Evolutionary conservation across 1,140 invertebrate genomes (phyloP).

Genomic region (Paramacrobiotus metropolitanus): DNA sequence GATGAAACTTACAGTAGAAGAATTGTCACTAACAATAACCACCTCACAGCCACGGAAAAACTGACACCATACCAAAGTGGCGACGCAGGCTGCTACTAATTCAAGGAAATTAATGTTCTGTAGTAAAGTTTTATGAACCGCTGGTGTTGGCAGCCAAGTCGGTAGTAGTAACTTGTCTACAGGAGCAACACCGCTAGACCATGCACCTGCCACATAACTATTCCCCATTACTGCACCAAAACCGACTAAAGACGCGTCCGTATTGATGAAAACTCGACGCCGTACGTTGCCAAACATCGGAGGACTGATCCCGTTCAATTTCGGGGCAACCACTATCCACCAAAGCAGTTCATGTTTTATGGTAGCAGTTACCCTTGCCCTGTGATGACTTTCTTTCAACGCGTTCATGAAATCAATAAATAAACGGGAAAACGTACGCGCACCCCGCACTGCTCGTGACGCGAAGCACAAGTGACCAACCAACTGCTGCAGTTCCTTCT

Average conservation of each 20-base stretch:
- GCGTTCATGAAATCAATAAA: neutral
- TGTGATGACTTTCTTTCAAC: neutral
- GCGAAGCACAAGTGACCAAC: neutral
- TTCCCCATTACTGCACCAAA: neutral
- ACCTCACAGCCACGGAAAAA: no score
- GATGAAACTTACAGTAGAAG: no score
- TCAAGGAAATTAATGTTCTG: no score
- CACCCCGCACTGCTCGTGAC: neutral
- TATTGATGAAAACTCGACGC: neutral
- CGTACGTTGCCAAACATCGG: neutral
- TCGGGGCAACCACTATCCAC: neutral
- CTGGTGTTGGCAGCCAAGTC: no score
- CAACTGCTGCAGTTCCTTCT: neutral
- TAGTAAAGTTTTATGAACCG: no score
- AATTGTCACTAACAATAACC: no score
- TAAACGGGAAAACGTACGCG: neutral
- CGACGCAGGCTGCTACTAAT: no score
- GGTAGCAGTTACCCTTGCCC: neutral
- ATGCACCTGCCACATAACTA: no score
- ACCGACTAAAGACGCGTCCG: neutral
- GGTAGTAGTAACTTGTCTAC: no score
- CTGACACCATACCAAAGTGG: no score
- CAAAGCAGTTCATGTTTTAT: neutral
- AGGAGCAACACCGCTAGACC: no score
- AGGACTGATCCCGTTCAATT: neutral